A percentile compares a stretch with the other conserved stretches of the same genome.
phyloP scores from a whole-genome alignment of 1,140 invertebrate genomes.

The Aphaenogaster ashmeadi region DNA sequence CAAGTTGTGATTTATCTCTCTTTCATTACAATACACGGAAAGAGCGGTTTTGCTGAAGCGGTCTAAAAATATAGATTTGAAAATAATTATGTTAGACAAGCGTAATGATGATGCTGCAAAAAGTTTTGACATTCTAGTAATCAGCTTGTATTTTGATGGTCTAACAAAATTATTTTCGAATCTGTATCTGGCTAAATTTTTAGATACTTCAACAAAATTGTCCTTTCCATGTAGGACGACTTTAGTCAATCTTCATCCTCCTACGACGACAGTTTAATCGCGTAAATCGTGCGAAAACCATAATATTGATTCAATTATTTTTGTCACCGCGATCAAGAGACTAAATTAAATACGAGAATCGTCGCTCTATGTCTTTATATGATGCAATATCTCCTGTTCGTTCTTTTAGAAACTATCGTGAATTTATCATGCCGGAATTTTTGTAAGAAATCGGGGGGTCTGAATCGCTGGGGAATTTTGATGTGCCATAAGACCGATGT shows the following conservation, averaged over 20 bases:
- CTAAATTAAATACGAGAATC: slow-evolving; percentile 17
- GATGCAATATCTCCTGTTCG: not conserved
- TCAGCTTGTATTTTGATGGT: too few species aligned
- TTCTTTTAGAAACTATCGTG: slow-evolving; percentile 7
- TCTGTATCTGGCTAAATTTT: too few species aligned
- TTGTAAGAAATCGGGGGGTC: not conserved
- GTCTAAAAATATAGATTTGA: too few species aligned
- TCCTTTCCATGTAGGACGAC: not conserved
- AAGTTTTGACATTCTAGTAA: too few species aligned
- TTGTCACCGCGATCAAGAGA: not conserved
- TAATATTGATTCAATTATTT: slow-evolving; percentile 42
- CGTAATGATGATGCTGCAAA: too few species aligned
- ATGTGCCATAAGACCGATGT: slow-evolving; percentile 6
- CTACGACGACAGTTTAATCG: not conserved
- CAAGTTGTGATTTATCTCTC: not conserved
- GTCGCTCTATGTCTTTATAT: not conserved
- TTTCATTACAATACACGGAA: not conserved
- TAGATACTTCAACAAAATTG: too few species aligned
- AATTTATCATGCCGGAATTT: slow-evolving; percentile 30
- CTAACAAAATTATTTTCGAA: too few species aligned
- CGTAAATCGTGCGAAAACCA: not conserved
- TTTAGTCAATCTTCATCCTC: not conserved
- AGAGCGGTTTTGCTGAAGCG: too few species aligned
- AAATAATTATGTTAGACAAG: too few species aligned
- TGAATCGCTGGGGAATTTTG: slow-evolving; percentile 17